A percentile compares a stretch with the other conserved stretches of the same genome.
Conservation (phyloP, 1,140 invertebrate genomes). For the Drosophila fuyamai region DNA sequence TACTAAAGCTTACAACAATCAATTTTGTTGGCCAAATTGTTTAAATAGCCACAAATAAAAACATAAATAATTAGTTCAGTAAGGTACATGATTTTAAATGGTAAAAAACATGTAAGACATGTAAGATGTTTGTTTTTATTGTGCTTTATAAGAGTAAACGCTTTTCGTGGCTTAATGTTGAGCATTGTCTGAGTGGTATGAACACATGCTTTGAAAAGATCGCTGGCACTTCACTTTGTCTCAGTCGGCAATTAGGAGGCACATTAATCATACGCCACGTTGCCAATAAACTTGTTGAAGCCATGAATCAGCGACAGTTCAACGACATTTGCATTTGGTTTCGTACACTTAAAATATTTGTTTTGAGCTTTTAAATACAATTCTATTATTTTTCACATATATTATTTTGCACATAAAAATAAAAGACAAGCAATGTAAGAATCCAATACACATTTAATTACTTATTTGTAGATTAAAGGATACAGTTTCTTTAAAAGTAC, state of each 20-base stretch:
- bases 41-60: too few species aligned
- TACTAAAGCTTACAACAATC: neutral
- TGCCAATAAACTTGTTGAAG: constrained; percentile 35
- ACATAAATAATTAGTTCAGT: too few species aligned
- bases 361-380: too few species aligned
- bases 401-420: too few species aligned
- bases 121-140: too few species aligned
- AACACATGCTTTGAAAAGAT: neutral
- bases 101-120: too few species aligned
- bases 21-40: neutral
- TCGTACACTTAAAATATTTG: neutral
- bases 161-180: constrained; percentile 13
- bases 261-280: constrained; percentile 68
- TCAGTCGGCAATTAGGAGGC: constrained; percentile 22
- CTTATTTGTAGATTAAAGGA: too few species aligned
- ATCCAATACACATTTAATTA: too few species aligned
- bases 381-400: too few species aligned
- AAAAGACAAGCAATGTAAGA: too few species aligned
- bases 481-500: too few species aligned
- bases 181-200: constrained; percentile 18
- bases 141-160: neutral
- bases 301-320: constrained; percentile 40
- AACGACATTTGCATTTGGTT: constrained; percentile 39
- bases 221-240: constrained; percentile 21
- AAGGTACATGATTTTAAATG: too few species aligned